These are phyloP conservation scores for Reinhardtius hippoglossoides DNA, from an alignment of 2,113 vertebrate species.

Conservation along the genomic window DNA sequence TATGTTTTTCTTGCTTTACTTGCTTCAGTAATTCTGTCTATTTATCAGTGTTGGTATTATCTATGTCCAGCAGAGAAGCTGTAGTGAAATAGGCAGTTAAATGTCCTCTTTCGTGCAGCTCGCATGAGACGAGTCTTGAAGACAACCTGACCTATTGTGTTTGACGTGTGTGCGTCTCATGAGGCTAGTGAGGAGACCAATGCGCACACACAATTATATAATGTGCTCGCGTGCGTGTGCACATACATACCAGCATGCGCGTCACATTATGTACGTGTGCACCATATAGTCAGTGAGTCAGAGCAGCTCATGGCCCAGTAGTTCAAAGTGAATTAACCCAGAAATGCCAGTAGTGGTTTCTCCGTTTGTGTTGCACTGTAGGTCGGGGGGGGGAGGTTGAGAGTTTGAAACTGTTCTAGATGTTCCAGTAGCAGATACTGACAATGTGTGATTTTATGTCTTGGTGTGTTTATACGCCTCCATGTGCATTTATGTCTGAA, in stretches of 20 bases:
- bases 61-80: neutral
- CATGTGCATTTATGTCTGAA: too few species aligned
- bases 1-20: too few species aligned
- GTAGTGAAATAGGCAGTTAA: too few species aligned
- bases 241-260: neutral
- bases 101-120: neutral
- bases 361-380: neutral
- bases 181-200: constrained; percentile 10
- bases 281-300: constrained; percentile 22
- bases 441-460: constrained; percentile 19
- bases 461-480: neutral
- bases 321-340: constrained; percentile 65
- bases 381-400: constrained; percentile 2
- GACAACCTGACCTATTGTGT: constrained; percentile 48
- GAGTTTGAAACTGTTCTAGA: constrained; percentile 16
- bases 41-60: neutral
- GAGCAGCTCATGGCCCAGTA: constrained; percentile 28
- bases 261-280: constrained; percentile 23
- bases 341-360: constrained; percentile 68
- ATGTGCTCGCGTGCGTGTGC: constrained; percentile 2
- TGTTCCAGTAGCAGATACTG: neutral
- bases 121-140: constrained; percentile 31
- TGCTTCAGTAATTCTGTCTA: too few species aligned
- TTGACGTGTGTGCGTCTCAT: constrained; percentile 36
- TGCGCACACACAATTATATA: neutral